These are phyloP conservation scores for Catonia carolina DNA, from an alignment of 2,888 invertebrate genomes.

Conservation along the genomic window DNA sequence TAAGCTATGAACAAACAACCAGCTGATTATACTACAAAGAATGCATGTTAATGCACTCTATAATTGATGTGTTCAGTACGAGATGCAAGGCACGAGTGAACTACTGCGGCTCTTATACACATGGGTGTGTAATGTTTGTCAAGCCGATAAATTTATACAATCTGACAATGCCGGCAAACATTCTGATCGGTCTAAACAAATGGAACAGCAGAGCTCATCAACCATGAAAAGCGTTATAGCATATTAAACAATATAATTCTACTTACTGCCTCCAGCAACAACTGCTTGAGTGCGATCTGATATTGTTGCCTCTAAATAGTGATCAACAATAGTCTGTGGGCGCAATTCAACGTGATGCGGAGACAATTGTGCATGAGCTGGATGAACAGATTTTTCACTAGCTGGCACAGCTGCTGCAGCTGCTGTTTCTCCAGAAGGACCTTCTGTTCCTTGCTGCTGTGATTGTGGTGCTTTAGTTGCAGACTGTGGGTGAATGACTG, in stretches of 20 bases:
- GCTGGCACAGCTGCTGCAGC: conserved; percentile 8
- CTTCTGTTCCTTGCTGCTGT: conserved; percentile 24
- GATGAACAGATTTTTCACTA: conserved; percentile 35
- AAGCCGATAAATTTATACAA: too few species aligned
- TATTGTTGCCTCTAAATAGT: conserved; percentile 40
- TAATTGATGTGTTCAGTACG: too few species aligned
- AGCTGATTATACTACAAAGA: too few species aligned
- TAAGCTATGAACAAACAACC: too few species aligned
- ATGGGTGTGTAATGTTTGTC: too few species aligned
- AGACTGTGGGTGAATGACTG: conserved; percentile 81
- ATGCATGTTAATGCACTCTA: too few species aligned
- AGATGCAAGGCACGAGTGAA: too few species aligned
- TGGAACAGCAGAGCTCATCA: too few species aligned
- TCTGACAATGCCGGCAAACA: too few species aligned
- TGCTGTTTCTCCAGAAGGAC: neutral
- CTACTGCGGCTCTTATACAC: too few species aligned
- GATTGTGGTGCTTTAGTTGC: conserved; percentile 35
- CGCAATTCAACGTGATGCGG: conserved; percentile 58
- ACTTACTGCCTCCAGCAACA: conserved; percentile 44
- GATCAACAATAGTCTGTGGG: conserved; percentile 42
- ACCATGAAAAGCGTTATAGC: too few species aligned
- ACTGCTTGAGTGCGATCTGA: conserved; percentile 43
- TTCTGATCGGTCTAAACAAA: too few species aligned
- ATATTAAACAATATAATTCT: neutral
- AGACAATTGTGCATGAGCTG: conserved; percentile 56